These are phyloP conservation scores for Poecilobothrus nobilitatus DNA, from an alignment of 2,888 invertebrate genomes.

Conservation along the genomic window DNA sequence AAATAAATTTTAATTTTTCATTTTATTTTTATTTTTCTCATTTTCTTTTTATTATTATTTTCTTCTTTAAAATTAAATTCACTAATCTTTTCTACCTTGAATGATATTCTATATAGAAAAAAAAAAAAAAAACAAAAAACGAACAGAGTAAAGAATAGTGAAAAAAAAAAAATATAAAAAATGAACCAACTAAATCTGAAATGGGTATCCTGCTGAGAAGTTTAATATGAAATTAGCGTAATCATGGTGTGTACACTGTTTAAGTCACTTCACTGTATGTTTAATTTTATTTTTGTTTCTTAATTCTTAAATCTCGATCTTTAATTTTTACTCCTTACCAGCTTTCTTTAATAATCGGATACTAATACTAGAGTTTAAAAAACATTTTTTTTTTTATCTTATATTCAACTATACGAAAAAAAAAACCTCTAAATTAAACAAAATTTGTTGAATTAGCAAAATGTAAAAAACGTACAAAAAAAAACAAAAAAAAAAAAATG, in stretches of 20 bases:
- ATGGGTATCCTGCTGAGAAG: neutral
- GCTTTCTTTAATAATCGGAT: no score
- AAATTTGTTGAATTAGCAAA: no score
- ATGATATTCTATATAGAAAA: neutral
- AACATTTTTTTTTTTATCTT: no score
- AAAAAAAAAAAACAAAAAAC: neutral
- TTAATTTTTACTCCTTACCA: no score
- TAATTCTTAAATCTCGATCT: neutral
- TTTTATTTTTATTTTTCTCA: neutral
- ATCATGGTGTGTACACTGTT: neutral
- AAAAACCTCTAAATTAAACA: no score
- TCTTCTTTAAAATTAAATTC: neutral
- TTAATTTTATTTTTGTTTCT: neutral
- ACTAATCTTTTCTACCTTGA: neutral
- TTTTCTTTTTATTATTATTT: neutral
- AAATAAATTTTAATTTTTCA: neutral
- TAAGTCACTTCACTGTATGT: neutral
- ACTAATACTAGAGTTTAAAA: no score
- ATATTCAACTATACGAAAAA: no score
- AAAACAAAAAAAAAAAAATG: neutral
- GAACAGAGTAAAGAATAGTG: no score
- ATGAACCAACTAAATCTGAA: no score
- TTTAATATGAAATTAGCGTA: conserved; percentile 6
- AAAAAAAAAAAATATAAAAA: no score
- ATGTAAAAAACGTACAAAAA: no score